Percentiles rank a stretch among this genome's conserved stretches.
Evolutionary conservation across 2,113 vertebrate species (phyloP).

Genomic region (Megaceryle maxima): DNA sequence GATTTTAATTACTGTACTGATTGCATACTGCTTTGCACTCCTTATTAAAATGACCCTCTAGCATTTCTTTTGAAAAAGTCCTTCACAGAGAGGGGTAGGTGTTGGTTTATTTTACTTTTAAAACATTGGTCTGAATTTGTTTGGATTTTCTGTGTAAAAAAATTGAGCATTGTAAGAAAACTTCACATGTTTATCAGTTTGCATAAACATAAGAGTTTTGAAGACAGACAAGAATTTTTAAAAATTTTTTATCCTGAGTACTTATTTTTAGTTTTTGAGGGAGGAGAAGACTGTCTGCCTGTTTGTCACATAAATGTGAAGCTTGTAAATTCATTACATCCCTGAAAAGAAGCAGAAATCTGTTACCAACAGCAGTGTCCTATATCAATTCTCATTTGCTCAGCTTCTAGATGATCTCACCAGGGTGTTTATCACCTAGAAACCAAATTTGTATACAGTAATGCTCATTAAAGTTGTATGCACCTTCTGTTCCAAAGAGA

Average conservation of each 20-base stretch:
- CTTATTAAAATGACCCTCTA: slow-evolving; percentile 47
- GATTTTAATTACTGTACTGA: slow-evolving; percentile 62
- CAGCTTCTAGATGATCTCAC: slow-evolving; percentile 3
- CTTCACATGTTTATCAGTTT: background rate
- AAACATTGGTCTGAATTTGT: background rate
- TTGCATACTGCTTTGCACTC: background rate
- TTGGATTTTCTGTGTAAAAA: background rate
- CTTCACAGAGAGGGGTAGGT: accelerated
- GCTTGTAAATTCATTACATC: background rate
- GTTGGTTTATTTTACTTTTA: background rate
- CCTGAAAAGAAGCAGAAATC: slow-evolving; percentile 5
- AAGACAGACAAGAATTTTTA: background rate
- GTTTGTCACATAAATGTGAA: background rate
- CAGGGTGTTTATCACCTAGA: background rate
- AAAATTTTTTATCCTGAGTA: background rate
- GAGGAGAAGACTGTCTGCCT: background rate
- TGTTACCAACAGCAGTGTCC: background rate
- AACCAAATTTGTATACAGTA: background rate
- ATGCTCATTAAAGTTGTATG: background rate
- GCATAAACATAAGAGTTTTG: background rate
- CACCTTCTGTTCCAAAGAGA: background rate
- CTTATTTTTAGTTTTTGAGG: background rate
- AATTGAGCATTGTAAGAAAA: background rate
- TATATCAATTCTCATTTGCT: slow-evolving; percentile 2
- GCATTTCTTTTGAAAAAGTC: background rate